Evolutionary conservation across 1,140 invertebrate genomes (phyloP), one percentile per base, ranked within the genome.

Genomic region (Drosophila triauraria): DNA sequence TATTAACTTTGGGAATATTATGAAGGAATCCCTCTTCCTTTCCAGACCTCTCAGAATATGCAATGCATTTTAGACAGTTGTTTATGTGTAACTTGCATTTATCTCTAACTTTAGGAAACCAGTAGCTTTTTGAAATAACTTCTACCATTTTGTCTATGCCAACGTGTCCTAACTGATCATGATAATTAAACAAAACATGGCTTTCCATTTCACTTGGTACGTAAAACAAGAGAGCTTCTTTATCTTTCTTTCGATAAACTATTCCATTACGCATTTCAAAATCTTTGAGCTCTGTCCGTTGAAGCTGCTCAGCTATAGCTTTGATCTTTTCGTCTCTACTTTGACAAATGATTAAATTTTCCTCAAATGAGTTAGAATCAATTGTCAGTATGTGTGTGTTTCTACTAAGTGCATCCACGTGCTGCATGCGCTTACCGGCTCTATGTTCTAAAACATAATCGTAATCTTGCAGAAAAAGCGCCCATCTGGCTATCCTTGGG

Each of bases 101-200:
- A n/a, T n/a, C n/a, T n/a, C n/a, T n/a, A n/a, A n/a, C n/a, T n/a
- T n/a, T n/a, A n/a, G n/a, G n/a, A n/a, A n/a, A n/a, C n/a, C n/a
- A n/a, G n/a, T n/a, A n/a, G n/a, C n/a, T n/a, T n/a, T n/a, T n/a
- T n/a, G n/a, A n/a, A n/a, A n/a, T n/a, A n/a, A n/a, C n/a, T n/a
- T n/a, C n/a, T n/a, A n/a, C n/a, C n/a, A n/a, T n/a, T n/a, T n/a
- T n/a, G n/a, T n/a, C n/a, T n/a, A 35, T 60, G 9, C 43, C 30
- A n/a, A 60, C 12, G 9, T 60, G 30, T 35, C 30, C 58, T 60
- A 25, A 17, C 4, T 35, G 17, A 23, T 60, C 43, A 10, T 60
- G 58, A 15, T 47, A 47, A 23, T n/a, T 60, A 60, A 46, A 60
- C 7, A 60, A 3, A 20, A 46, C 58, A 10, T 60, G 58, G 8